A percentile compares a stretch with the other conserved stretches of the same genome.
Evolutionary conservation across 2,797 vertebrate genomes (phyloP).

Genomic region (Artibeus jamaicensis): DNA sequence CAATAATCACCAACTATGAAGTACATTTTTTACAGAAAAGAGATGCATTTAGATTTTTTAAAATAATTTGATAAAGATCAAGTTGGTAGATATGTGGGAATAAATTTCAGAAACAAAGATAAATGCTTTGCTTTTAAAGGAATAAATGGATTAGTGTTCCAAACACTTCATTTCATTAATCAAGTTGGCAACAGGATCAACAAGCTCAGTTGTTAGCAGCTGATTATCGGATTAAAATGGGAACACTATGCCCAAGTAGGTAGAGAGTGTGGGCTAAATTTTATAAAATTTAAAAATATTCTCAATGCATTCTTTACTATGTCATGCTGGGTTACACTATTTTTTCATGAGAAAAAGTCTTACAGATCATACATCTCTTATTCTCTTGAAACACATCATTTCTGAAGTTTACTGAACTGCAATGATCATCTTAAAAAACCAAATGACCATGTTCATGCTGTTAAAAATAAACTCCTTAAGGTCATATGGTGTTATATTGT

Average conservation of each 20-base stretch:
- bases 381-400: neutral
- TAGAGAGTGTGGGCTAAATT: neutral
- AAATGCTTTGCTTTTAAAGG: conserved; percentile 26
- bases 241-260: neutral
- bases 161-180: neutral
- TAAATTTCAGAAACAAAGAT: conserved; percentile 9
- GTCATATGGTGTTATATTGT: neutral
- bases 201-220: neutral
- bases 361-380: neutral
- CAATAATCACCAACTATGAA: neutral
- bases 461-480: neutral
- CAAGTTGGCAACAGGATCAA: neutral
- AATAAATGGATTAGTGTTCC: neutral
- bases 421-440: neutral
- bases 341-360: neutral
- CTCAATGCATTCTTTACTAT: neutral
- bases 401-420: neutral
- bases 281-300: conserved; percentile 11
- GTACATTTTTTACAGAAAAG: neutral
- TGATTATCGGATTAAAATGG: conserved; percentile 5
- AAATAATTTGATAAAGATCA: neutral
- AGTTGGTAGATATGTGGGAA: neutral
- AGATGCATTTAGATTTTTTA: neutral
- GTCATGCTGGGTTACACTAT: neutral
- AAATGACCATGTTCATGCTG: neutral